Evolutionary conservation across 64 coral and sea anemone species (phyloP).

Genomic region (Orbicella faveolata): DNA sequence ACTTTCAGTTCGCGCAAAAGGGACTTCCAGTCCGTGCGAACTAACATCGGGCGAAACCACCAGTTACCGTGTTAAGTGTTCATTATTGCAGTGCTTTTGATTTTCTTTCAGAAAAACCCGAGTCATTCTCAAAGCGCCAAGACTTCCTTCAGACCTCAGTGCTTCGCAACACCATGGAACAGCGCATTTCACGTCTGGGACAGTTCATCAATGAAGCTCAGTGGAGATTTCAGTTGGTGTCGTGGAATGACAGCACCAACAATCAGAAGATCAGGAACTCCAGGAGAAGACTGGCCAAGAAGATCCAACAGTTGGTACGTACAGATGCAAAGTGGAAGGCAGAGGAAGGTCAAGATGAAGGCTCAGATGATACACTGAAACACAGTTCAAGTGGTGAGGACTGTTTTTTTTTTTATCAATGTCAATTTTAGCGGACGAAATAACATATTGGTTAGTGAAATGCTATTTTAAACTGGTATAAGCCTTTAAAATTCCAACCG

Average conservation of each 20-base stretch:
- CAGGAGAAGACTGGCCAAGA: slow-evolving; percentile 30
- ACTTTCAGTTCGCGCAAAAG: too few species aligned
- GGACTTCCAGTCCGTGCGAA: too few species aligned
- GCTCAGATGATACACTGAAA: slow-evolving; percentile 33
- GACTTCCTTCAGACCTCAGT: slow-evolving; percentile 72
- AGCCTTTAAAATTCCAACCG: too few species aligned
- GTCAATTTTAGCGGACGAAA: neutral
- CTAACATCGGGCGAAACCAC: too few species aligned
- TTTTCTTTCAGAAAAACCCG: slow-evolving; percentile 5
- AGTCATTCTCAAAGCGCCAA: slow-evolving; percentile 1
- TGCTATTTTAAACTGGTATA: too few species aligned
- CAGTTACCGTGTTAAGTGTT: neutral
- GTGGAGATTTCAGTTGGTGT: slow-evolving; percentile 94
- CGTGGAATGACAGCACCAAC: slow-evolving; percentile 53
- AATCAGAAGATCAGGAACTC: slow-evolving; percentile 30
- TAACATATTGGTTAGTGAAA: too few species aligned
- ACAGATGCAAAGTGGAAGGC: slow-evolving; percentile 27
- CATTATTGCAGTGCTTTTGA: neutral
- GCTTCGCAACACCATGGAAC: slow-evolving; percentile 54
- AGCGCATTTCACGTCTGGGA: slow-evolving; percentile 79
- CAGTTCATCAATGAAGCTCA: slow-evolving; percentile 95
- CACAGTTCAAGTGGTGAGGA: slow-evolving; percentile 2
- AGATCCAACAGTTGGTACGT: slow-evolving; percentile 33
- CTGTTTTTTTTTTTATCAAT: neutral
- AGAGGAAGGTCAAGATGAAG: slow-evolving; percentile 63